These are phyloP conservation scores for Pithys albifrons DNA, from an alignment of 2,113 vertebrate genomes.

Conservation along the genomic window DNA sequence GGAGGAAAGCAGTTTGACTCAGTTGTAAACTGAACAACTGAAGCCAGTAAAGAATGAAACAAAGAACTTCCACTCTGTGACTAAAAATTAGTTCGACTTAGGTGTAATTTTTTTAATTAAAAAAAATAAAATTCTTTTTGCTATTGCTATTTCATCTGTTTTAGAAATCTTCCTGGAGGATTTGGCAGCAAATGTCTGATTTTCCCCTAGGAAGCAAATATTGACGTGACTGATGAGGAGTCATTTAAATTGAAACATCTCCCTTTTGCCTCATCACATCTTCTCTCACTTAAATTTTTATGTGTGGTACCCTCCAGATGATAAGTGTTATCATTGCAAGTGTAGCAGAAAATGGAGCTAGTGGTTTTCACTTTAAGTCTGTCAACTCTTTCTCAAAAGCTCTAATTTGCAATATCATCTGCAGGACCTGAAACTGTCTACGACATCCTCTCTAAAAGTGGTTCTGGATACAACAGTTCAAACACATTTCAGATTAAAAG, in stretches of 20 bases:
- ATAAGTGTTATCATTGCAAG: not conserved
- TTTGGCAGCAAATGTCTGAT: not conserved
- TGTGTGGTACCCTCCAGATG: not conserved
- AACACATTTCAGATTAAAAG: not conserved
- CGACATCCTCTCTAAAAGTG: not conserved
- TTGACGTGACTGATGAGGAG: not conserved
- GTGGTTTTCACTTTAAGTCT: constrained; percentile 4
- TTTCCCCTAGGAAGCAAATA: not conserved
- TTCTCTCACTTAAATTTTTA: not conserved
- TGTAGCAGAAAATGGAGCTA: not conserved
- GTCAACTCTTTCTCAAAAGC: not conserved
- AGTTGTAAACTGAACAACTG: not conserved
- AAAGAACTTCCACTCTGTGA: not conserved
- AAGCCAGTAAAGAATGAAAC: not conserved
- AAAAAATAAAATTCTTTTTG: not conserved
- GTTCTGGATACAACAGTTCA: not conserved
- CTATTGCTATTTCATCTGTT: not conserved
- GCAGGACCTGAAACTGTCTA: not conserved
- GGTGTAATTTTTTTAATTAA: not conserved
- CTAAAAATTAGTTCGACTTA: not conserved
- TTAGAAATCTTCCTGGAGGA: not conserved
- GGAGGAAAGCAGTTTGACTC: not conserved
- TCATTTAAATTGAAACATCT: not conserved
- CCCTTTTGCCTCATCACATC: not conserved
- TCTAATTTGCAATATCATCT: not conserved